Base-by-base conservation (phyloP, 2,113 vertebrate genomes). In the Triplophysa dalaica region DNA sequence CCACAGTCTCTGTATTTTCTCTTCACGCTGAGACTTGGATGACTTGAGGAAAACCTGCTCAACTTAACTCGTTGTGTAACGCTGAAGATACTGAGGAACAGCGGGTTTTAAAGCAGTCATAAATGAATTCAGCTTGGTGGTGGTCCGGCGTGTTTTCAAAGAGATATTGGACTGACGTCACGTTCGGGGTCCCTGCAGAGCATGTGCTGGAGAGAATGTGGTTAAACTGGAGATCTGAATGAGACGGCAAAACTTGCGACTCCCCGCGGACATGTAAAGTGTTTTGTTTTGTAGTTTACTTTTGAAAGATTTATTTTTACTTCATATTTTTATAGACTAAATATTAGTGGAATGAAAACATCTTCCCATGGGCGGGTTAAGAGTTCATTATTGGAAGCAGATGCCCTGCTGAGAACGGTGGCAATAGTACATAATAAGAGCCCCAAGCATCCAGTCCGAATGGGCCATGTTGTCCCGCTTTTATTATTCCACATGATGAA, bases 51-150 rank as follows among this genome's bases (percentile, higher is more conserved):
- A 62, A 75, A 72, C 78, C 65, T 29, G 7, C 38, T 19, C 6
- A 72, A 79, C 45, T 33, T 56, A 48, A 11, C 17, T 54, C 19
- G 50, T 76, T 17, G 62, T 65, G 50, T 76, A 66, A 75, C 64
- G 41, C 38, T 48, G 38, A 63, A 75, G 73, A 63, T 75, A 62
- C 58, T 0, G 73, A 33, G 52, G 61, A 65, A 61, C 75, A 16
- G 62, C 65, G 12, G 66, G 78, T 79, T 73, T 72, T 76, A 64
- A 74, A 79, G 45, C 41, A 82, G 77, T 48, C 67, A 65, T 70
- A 70, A 68, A 79, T 62, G 70, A 84, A 56, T 77, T 73, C 61
- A 79, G 63, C 83, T 75, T 75, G 60, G 21, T 63, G 73, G 58
- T 75, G 54, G 70, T 74, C 33, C 70, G n/a, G 33, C 54, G 24